Conservation (phyloP, 2,888 invertebrate species). For the Parnassius glacialis region DNA sequence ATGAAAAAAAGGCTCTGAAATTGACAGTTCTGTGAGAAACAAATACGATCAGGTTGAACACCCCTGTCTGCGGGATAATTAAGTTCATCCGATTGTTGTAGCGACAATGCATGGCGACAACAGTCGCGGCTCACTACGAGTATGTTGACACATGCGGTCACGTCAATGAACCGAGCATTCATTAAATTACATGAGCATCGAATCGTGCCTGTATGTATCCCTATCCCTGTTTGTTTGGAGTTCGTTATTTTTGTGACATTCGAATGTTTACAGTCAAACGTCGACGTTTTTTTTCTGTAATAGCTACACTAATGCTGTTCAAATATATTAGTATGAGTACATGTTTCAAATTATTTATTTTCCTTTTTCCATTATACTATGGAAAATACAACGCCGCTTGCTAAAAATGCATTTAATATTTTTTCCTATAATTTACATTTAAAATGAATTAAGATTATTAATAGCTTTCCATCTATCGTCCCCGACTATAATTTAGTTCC, state of each 20-base stretch:
- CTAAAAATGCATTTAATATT: too few species aligned
- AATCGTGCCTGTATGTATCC: constrained; percentile 48
- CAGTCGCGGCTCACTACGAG: background rate
- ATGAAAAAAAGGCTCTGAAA: too few species aligned
- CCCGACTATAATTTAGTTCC: too few species aligned
- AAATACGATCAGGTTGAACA: background rate
- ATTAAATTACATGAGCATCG: constrained; percentile 20
- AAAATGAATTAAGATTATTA: too few species aligned
- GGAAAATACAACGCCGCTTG: too few species aligned
- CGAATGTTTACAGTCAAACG: constrained; percentile 48
- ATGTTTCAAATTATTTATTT: constrained; percentile 5
- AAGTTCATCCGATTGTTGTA: constrained; percentile 45
- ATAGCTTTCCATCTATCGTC: too few species aligned
- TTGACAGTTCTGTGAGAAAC: too few species aligned
- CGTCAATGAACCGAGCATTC: constrained; percentile 20
- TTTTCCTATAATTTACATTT: too few species aligned
- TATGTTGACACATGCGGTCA: constrained; percentile 21
- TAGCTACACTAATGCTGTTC: constrained; percentile 27
- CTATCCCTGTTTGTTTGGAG: constrained; percentile 52
- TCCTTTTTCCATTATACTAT: too few species aligned
- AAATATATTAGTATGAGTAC: constrained; percentile 23
- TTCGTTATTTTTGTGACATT: constrained; percentile 55
- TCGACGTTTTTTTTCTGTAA: constrained; percentile 43
- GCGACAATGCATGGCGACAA: constrained; percentile 26
- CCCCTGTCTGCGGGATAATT: constrained; percentile 37